Evolutionary conservation across 2,888 invertebrate genomes (phyloP).

Genomic region (Adineta ricciae): DNA sequence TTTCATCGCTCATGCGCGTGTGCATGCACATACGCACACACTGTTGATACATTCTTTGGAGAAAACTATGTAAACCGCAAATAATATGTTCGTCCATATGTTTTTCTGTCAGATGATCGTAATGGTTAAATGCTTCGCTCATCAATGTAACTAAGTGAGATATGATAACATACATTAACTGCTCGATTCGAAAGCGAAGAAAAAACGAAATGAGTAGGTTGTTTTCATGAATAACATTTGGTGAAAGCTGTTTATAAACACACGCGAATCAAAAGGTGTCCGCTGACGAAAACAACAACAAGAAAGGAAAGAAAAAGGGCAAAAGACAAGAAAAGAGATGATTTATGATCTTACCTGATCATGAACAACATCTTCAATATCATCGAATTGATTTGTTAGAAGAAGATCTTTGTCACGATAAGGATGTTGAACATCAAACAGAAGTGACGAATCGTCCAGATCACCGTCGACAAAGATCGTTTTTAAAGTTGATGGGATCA

Average conservation of each 20-base stretch:
- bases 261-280: background rate
- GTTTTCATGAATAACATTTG: background rate
- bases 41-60: background rate
- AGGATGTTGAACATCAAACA: background rate
- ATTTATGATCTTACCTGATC: background rate
- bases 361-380: background rate
- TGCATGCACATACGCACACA: too few relatives aligned
- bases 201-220: background rate
- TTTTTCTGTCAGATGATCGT: background rate
- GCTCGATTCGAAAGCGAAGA: background rate
- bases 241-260: background rate
- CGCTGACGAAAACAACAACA: background rate
- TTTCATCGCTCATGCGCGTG: background rate
- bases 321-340: background rate
- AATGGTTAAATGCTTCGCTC: background rate
- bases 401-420: background rate
- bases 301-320: background rate
- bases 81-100: background rate
- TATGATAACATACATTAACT: background rate
- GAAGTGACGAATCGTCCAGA: background rate
- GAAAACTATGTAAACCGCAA: background rate
- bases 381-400: conserved; percentile 14
- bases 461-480: background rate
- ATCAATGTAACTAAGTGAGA: background rate
- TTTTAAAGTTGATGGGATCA: background rate